These are phyloP conservation scores for Salmo trutta DNA, from an alignment of 2,797 vertebrate species.

Conservation along the genomic window DNA sequence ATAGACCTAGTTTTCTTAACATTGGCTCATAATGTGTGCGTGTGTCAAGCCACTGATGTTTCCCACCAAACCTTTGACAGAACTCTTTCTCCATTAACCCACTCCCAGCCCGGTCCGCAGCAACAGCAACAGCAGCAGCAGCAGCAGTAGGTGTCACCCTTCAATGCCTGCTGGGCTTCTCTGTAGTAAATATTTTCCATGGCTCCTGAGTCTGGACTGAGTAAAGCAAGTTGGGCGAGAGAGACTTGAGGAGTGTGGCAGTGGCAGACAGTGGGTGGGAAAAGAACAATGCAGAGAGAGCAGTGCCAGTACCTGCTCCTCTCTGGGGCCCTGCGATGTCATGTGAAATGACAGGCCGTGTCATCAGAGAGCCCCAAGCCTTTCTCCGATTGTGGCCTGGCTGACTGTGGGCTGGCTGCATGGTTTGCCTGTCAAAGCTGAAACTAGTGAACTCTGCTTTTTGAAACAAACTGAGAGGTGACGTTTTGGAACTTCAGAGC, in stretches of 20 bases:
- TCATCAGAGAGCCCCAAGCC: constrained; percentile 73
- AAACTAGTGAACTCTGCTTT: constrained; percentile 68
- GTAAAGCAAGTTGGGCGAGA: constrained; percentile 68
- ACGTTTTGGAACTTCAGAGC: constrained; percentile 72
- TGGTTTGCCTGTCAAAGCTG: constrained; percentile 54
- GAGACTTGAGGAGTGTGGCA: constrained; percentile 63
- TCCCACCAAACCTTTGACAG: background rate
- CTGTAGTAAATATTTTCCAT: constrained; percentile 68
- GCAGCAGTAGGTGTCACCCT: constrained; percentile 51
- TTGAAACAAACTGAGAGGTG: constrained; percentile 78
- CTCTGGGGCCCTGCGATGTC: constrained; percentile 73
- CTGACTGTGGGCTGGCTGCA: constrained; percentile 76
- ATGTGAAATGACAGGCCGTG: constrained; percentile 82
- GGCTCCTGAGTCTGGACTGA: constrained; percentile 62
- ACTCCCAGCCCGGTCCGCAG: background rate
- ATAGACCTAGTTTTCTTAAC: background rate
- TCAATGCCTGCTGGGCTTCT: constrained; percentile 55
- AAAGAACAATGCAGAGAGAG: constrained; percentile 71
- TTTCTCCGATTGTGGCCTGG: constrained; percentile 77
- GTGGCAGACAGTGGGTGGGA: constrained; percentile 53
- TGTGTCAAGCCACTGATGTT: background rate
- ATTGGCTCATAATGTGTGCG: background rate
- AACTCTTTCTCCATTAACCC: background rate
- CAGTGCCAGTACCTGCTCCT: constrained; percentile 73
- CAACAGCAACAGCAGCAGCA: background rate